Evolutionary conservation across 1,140 invertebrate species (phyloP).

Genomic region (Hycleus phaleratus): DNA sequence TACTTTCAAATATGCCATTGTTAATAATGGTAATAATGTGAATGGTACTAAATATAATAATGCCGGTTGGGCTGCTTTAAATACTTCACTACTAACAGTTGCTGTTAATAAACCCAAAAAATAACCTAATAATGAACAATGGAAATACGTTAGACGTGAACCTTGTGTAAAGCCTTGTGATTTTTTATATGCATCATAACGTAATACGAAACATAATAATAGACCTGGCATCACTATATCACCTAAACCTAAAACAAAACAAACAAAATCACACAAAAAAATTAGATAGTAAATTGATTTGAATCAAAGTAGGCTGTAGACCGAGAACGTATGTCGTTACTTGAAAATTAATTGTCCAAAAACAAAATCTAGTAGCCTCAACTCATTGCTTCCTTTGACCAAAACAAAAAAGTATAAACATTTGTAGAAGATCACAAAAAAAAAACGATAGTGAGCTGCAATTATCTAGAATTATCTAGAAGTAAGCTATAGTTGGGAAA

Average conservation of each 20-base stretch:
- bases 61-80: slow-evolving; percentile 95
- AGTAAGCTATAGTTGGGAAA: too few species aligned
- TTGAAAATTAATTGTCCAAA: too few species aligned
- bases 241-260: slow-evolving; percentile 58
- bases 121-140: slow-evolving; percentile 96
- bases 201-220: slow-evolving; percentile 88
- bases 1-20: slow-evolving; percentile 97
- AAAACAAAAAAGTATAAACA: too few species aligned
- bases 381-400: too few species aligned
- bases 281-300: not conserved
- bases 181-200: slow-evolving; percentile 96
- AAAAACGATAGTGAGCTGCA: too few species aligned
- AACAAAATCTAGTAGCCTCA: too few species aligned
- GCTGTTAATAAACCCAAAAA: slow-evolving; percentile 94
- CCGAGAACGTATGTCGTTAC: too few species aligned
- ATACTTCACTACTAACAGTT: slow-evolving; percentile 93
- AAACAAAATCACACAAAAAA: not conserved
- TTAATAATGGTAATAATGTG: slow-evolving; percentile 88
- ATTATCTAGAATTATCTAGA: too few species aligned
- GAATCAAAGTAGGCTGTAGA: too few species aligned
- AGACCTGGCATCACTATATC: slow-evolving; percentile 98
- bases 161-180: slow-evolving; percentile 44
- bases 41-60: slow-evolving; percentile 95
- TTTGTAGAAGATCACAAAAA: too few species aligned
- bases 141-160: slow-evolving; percentile 75